These are phyloP conservation scores for Potamilus streckersoni DNA, from an alignment of 1,140 invertebrate species.

Conservation along the genomic window DNA sequence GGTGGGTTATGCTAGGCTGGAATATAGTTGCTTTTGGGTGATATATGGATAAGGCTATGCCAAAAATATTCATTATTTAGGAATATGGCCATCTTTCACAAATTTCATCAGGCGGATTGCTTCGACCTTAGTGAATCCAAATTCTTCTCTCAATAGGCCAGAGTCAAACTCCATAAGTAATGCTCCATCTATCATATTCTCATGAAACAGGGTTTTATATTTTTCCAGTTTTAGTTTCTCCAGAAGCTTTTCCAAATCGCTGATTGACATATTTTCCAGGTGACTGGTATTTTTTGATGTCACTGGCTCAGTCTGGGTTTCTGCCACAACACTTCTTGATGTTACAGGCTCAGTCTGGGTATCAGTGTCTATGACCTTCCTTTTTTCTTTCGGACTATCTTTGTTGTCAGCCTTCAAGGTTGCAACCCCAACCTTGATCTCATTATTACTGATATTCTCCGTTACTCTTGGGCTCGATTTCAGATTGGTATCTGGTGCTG, in stretches of 20 bases:
- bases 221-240: conserved; percentile 16
- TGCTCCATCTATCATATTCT: conserved; percentile 17
- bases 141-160: conserved; percentile 14
- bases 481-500: too few relatives aligned
- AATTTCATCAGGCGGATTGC: conserved; percentile 21
- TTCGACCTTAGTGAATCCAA: conserved; percentile 15
- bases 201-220: conserved; percentile 6
- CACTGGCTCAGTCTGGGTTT: too few relatives aligned
- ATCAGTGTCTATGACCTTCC: too few relatives aligned
- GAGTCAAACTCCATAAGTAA: conserved; percentile 14
- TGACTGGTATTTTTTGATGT: not conserved
- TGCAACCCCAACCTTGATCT: too few relatives aligned
- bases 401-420: too few relatives aligned
- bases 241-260: conserved; percentile 9
- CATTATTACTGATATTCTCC: too few relatives aligned
- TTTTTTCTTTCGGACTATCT: too few relatives aligned
- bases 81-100: conserved; percentile 23
- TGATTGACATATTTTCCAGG: conserved; percentile 14
- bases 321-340: not conserved
- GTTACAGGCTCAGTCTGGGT: too few relatives aligned
- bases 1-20: too few relatives aligned
- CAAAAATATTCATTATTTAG: not conserved
- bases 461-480: too few relatives aligned
- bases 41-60: too few relatives aligned
- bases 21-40: too few relatives aligned